Conservation (phyloP, 1,140 invertebrate genomes). For the Hyles euphorbiae region DNA sequence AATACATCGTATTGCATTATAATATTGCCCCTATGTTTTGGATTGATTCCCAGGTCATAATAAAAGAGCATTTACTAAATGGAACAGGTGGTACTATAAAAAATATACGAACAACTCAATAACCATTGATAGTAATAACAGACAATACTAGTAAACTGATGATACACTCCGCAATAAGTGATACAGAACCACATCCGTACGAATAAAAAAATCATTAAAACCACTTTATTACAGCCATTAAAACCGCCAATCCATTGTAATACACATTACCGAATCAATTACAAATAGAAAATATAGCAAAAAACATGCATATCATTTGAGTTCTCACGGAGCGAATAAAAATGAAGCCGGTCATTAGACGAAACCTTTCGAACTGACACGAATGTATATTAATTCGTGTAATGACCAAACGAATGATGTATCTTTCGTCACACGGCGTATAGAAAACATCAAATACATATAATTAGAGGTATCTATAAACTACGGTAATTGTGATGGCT, state of each 20-base stretch:
- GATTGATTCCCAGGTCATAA: not conserved
- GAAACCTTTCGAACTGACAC: slow-evolving; percentile 66
- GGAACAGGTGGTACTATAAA: not conserved
- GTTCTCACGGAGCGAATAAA: slow-evolving; percentile 69
- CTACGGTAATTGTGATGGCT: slow-evolving; percentile 65
- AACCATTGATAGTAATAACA: too few relatives aligned
- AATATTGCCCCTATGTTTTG: too few relatives aligned
- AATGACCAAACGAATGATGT: slow-evolving; percentile 63
- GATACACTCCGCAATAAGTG: too few relatives aligned
- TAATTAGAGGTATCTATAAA: slow-evolving; percentile 71
- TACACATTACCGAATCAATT: slow-evolving; percentile 32
- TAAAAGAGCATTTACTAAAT: not conserved
- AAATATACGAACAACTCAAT: too few relatives aligned
- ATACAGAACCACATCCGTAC: too few relatives aligned
- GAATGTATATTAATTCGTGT: slow-evolving; percentile 73
- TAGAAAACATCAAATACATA: slow-evolving; percentile 73
- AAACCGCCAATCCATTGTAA: slow-evolving; percentile 1
- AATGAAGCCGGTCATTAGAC: slow-evolving; percentile 60
- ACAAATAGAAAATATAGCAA: slow-evolving; percentile 42
- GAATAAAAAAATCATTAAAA: too few relatives aligned
- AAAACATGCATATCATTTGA: slow-evolving; percentile 57
- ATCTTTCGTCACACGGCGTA: slow-evolving; percentile 68
- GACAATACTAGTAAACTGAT: too few relatives aligned
- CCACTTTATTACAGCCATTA: slow-evolving; percentile 6
- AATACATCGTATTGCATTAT: too few relatives aligned